Base-by-base conservation (phyloP, 2,888 invertebrate species). In the Cheilosia urbana region DNA sequence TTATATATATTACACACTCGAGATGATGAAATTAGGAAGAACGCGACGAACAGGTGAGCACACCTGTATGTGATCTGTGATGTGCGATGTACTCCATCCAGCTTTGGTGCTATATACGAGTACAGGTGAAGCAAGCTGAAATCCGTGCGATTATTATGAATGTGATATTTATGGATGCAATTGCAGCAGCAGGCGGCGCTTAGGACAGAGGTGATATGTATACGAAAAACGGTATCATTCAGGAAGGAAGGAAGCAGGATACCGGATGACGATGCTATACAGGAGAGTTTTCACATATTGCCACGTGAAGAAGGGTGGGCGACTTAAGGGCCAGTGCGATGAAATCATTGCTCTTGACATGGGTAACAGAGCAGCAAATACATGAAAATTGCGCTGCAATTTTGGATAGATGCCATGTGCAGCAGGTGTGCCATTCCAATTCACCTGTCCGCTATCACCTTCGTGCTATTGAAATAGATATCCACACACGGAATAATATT, bases 101-200 rank as follows among this genome's bases (percentile, higher is more conserved):
- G 15, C 45, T 30, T 17, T 27, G n/a, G 63, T n/a, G 13, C n/a
- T 34, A 21, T 9, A 2, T 11, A 34, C 5, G n/a, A n/a, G 42
- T 42, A 19, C 65, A 65, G 72, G 85, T 77, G 81, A 72, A 81
- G 30, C 81, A 81, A 72, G 76, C 81, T 85, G 60, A 85, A 85
- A 81, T 81, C 76, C 45, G 66, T 76, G 72, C 76, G 66, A 81
- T 81, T 85, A 68, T 81, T 85, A 80, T 81, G 76, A 85, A 77
- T 81, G 66, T 77, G 76, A 77, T 81, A 85, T 81, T 85, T 85
- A 85, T 81, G 81, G 85, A 77, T 81, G 76, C 85, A 81, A 85
- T 81, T 85, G 81, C 58, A 68, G 72, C 65, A 62, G 66, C 53
- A 71, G 68, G 53, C 45, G 45, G 9, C 11, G 58, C 34, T 45